phyloP scores from a whole-genome alignment of 2,888 invertebrate species.

The Lochmaea crataegi region DNA sequence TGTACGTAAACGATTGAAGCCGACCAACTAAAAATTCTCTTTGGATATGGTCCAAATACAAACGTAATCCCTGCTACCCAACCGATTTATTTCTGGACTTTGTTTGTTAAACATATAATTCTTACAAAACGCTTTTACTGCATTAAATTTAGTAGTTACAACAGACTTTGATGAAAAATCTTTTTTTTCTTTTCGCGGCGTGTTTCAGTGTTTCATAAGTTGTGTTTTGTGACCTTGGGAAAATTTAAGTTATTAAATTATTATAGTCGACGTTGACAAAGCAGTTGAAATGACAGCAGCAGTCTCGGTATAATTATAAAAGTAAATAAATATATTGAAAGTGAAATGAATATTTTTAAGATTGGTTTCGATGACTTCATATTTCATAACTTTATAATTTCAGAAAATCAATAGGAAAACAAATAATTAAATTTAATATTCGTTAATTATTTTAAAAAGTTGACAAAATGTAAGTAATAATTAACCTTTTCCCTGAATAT shows the following conservation, averaged over 20 bases:
- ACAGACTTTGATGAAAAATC: conserved; percentile 37
- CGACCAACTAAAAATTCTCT: conserved; percentile 33
- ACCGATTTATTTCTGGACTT: conserved; percentile 62
- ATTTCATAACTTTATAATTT: not conserved
- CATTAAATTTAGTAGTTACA: conserved; percentile 49
- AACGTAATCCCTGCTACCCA: conserved; percentile 55
- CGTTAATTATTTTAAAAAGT: too few species aligned
- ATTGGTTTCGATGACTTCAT: conserved; percentile 2
- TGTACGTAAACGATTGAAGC: conserved; percentile 25
- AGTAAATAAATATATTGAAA: conserved; percentile 10
- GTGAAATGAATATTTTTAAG: not conserved
- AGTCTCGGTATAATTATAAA: conserved; percentile 12
- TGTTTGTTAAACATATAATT: conserved; percentile 57
- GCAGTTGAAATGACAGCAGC: conserved; percentile 16
- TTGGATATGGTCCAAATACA: conserved; percentile 60
- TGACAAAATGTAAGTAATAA: too few species aligned
- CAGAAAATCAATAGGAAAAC: not conserved
- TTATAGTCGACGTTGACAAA: conserved; percentile 11
- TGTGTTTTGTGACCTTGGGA: conserved; percentile 21
- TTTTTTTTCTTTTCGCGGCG: conserved; percentile 32
- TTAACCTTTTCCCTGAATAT: too few species aligned
- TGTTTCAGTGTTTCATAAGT: conserved; percentile 13
- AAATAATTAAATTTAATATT: not conserved
- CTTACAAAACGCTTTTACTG: conserved; percentile 55
- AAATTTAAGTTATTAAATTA: conserved; percentile 16